A percentile compares a stretch with the other conserved stretches of the same genome.
Evolutionary conservation across 2,888 invertebrate species (phyloP).

Genomic region (Drosophila stalkeri): DNA sequence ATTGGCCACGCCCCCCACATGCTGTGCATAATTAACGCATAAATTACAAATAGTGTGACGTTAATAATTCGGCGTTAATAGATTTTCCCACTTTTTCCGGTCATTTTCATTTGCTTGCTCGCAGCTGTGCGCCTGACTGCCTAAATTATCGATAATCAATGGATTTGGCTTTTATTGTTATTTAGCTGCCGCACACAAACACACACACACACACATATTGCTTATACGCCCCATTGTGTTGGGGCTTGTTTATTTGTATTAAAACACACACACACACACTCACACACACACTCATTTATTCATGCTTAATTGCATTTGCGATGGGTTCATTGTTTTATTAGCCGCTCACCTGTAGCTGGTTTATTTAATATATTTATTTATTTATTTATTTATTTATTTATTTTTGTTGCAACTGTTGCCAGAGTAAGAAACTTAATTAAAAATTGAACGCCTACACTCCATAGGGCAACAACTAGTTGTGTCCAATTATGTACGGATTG

Average conservation of each 20-base stretch:
- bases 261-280: conserved; percentile 20
- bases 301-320: conserved; percentile 59
- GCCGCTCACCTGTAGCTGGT: conserved; percentile 32
- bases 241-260: too few relatives aligned
- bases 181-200: conserved; percentile 19
- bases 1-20: conserved; percentile 29
- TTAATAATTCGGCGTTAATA: conserved; percentile 81
- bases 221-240: conserved; percentile 44
- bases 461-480: conserved; percentile 24
- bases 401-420: conserved; percentile 10
- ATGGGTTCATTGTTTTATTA: conserved; percentile 45
- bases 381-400: too few relatives aligned
- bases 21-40: conserved; percentile 75
- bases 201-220: neutral
- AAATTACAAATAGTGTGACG: conserved; percentile 79
- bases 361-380: too few relatives aligned
- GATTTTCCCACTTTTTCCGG: conserved; percentile 64
- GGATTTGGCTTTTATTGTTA: conserved; percentile 69
- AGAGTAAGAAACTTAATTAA: conserved; percentile 46
- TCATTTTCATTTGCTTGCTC: conserved; percentile 65
- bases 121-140: conserved; percentile 46
- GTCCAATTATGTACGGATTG: conserved; percentile 41
- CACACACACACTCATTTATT: too few relatives aligned
- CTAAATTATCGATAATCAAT: conserved; percentile 79
- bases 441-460: conserved; percentile 29